Percentiles rank a stretch among this genome's conserved stretches.
These are phyloP conservation scores for Melierax canorus DNA, from an alignment of 2,113 vertebrate genomes.

Conservation along the genomic window DNA sequence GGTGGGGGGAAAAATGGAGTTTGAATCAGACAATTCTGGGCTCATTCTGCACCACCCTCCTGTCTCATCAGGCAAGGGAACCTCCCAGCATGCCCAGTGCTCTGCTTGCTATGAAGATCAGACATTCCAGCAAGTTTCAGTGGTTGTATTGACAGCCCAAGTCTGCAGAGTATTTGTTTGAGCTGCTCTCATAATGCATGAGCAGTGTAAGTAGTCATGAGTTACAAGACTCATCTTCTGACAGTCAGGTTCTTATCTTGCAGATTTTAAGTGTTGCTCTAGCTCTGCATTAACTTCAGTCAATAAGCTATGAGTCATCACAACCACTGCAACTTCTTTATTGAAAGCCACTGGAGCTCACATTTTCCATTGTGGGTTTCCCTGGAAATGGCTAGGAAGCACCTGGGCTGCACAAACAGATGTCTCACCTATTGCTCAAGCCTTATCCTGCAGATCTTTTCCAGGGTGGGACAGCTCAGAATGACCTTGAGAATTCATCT, in stretches of 20 bases:
- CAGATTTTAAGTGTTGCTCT: slow-evolving; percentile 36
- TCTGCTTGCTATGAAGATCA: neutral
- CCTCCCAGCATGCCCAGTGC: neutral
- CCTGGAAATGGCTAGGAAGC: neutral
- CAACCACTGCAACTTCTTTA: slow-evolving; percentile 8
- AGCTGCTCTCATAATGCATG: neutral
- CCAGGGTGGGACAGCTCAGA: neutral
- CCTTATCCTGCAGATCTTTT: neutral
- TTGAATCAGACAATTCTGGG: neutral
- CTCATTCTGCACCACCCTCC: neutral
- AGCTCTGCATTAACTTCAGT: slow-evolving; percentile 49
- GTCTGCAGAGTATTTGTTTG: neutral
- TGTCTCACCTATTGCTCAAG: neutral
- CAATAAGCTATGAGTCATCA: slow-evolving; percentile 51
- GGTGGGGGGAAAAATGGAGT: fast-evolving
- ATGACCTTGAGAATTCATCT: neutral
- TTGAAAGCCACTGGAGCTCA: neutral
- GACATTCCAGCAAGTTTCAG: neutral
- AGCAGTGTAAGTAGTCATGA: slow-evolving; percentile 38
- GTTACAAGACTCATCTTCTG: slow-evolving; percentile 53
- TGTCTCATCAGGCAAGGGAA: neutral
- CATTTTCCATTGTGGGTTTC: neutral
- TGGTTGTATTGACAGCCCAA: neutral
- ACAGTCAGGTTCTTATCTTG: slow-evolving; percentile 54
- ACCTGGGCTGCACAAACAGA: neutral